Conservation (phyloP, 2,797 vertebrate genomes). For the Paguma larvata region DNA sequence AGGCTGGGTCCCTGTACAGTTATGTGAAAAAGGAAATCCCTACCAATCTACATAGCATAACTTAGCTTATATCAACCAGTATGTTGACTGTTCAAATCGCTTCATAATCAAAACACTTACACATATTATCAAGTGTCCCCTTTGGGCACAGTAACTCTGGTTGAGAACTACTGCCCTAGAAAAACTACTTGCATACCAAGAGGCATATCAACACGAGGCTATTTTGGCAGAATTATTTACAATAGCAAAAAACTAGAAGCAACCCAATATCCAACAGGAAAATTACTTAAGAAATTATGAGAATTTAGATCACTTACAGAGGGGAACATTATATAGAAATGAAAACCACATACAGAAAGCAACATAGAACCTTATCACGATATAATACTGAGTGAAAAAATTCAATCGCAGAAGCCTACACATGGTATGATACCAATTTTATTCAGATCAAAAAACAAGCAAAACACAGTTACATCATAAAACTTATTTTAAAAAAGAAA, state of each 20-base stretch:
- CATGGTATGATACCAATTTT: not conserved
- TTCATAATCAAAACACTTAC: not conserved
- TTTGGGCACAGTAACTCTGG: not conserved
- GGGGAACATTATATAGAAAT: not conserved
- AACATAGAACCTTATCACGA: not conserved
- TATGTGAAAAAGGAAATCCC: not conserved
- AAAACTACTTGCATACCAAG: not conserved
- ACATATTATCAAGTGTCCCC: not conserved
- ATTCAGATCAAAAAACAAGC: conserved; percentile 10
- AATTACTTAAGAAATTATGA: conserved; percentile 26
- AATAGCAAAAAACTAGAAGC: conserved; percentile 60
- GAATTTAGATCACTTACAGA: conserved; percentile 8
- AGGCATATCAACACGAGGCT: conserved; percentile 16
- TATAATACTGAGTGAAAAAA: not conserved
- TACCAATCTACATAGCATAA: not conserved
- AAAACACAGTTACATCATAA: not conserved
- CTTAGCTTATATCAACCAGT: not conserved
- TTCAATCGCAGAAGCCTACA: not conserved
- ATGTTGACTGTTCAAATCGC: not conserved
- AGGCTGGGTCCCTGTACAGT: not conserved
- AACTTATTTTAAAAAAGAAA: not conserved
- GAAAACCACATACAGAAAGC: not conserved
- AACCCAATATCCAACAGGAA: conserved; percentile 52
- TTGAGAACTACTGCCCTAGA: not conserved
- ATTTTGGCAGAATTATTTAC: not conserved